Conservation (phyloP, 2,888 invertebrate genomes). For the Gari tellinella region DNA sequence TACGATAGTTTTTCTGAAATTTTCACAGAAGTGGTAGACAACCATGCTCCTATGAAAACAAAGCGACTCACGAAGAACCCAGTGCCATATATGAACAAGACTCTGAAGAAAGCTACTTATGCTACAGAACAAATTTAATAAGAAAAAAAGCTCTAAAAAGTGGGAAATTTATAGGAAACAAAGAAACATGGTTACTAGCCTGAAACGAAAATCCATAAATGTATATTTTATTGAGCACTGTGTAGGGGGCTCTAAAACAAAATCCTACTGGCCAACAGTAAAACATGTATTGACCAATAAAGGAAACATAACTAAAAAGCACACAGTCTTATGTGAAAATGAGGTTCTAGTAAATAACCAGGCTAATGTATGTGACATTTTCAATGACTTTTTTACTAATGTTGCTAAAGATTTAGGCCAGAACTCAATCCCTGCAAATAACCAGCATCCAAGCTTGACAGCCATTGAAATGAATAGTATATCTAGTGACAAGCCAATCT, state of each 20-base stretch:
- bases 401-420: constrained; percentile 20
- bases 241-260: constrained; percentile 11
- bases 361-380: background rate
- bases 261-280: constrained; percentile 25
- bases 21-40: constrained; percentile 15
- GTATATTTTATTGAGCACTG: constrained; percentile 15
- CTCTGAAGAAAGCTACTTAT: constrained; percentile 10
- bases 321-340: constrained; percentile 18
- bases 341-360: constrained; percentile 7
- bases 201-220: constrained; percentile 14
- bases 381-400: constrained; percentile 21
- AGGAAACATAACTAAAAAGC: constrained; percentile 4
- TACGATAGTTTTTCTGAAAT: background rate
- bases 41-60: constrained; percentile 35
- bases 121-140: constrained; percentile 1
- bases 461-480: too few species aligned
- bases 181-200: constrained; percentile 22
- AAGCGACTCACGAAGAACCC: constrained; percentile 4
- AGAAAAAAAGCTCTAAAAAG: background rate
- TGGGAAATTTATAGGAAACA: constrained; percentile 26
- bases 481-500: too few species aligned
- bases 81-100: constrained; percentile 19
- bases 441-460: too few species aligned
- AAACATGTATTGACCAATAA: constrained; percentile 16
- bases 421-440: background rate